Conservation (phyloP, 1,140 invertebrate species). For the Anadara kagoshimensis region DNA sequence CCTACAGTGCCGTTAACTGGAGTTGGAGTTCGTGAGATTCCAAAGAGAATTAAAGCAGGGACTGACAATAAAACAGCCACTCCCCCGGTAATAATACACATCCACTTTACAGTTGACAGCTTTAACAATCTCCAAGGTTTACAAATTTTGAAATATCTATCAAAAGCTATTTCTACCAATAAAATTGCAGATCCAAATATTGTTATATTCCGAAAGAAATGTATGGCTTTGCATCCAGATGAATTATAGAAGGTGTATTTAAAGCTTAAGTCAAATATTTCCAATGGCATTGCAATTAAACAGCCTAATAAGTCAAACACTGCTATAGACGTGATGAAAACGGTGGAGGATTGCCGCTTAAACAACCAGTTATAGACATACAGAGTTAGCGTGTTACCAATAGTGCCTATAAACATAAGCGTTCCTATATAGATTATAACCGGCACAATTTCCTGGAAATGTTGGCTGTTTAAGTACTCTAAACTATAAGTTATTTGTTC, state of each 20-base stretch:
- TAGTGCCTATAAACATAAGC: conserved; percentile 51
- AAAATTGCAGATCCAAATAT: conserved; percentile 56
- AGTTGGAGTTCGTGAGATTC: conserved; percentile 36
- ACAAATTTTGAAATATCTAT: conserved; percentile 63
- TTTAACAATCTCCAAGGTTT: conserved; percentile 50
- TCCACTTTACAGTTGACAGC: conserved; percentile 45
- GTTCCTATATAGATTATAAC: conserved; percentile 54
- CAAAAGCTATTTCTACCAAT: conserved; percentile 60
- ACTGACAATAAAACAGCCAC: conserved; percentile 26
- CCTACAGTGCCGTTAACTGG: conserved; percentile 16
- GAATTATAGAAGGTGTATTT: conserved; percentile 58
- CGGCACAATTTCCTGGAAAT: conserved; percentile 48
- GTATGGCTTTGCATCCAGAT: conserved; percentile 51
- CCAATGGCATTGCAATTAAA: conserved; percentile 55
- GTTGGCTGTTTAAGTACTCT: conserved; percentile 40
- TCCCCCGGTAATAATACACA: conserved; percentile 38
- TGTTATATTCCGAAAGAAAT: conserved; percentile 45
- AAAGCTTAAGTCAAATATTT: conserved; percentile 57
- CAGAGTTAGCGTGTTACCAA: conserved; percentile 59
- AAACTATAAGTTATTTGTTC: conserved; percentile 9
- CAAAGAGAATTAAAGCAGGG: conserved; percentile 44
- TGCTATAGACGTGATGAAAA: conserved; percentile 61
- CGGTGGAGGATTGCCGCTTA: conserved; percentile 55
- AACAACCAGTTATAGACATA: conserved; percentile 55
- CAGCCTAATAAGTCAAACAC: conserved; percentile 61